Conservation (phyloP, 2,888 invertebrate species). For the Drosophila conformis region DNA sequence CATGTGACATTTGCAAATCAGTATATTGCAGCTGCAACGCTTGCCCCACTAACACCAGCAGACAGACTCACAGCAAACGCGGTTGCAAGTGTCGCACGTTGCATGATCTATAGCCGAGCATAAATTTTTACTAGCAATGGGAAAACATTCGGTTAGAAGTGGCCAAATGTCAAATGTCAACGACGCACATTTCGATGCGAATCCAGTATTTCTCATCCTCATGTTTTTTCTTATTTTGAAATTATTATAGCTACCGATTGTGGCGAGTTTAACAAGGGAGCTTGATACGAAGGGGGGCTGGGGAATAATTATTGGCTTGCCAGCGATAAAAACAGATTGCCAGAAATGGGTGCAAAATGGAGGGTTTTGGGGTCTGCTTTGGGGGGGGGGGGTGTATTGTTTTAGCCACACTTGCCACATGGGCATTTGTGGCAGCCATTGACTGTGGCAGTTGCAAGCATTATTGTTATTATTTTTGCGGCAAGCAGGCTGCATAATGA, state of each 20-base stretch:
- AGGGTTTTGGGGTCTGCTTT: neutral
- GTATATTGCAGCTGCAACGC: conserved; percentile 3
- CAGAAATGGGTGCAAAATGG: conserved; percentile 68
- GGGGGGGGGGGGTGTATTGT: neutral
- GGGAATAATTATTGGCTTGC: conserved; percentile 24
- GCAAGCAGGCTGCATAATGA: conserved; percentile 67
- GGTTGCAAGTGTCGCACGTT: conserved; percentile 55
- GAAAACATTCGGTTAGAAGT: conserved; percentile 25
- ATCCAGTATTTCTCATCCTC: conserved; percentile 47
- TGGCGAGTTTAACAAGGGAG: conserved; percentile 17
- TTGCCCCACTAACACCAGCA: conserved; percentile 34
- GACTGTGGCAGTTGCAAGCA: conserved; percentile 70
- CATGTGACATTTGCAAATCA: conserved; percentile 10
- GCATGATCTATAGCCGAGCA: conserved; percentile 68
- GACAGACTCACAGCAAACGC: conserved; percentile 1
- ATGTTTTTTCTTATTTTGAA: conserved; percentile 32
- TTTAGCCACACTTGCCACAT: conserved; percentile 47
- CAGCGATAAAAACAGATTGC: conserved; percentile 72
- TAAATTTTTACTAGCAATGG: conserved; percentile 67
- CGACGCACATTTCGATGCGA: conserved; percentile 51
- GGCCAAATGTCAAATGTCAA: conserved; percentile 52
- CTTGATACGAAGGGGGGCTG: neutral
- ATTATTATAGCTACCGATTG: conserved; percentile 65
- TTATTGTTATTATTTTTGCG: conserved; percentile 77
- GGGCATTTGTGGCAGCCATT: conserved; percentile 71